Percentiles rank a stretch among this genome's conserved stretches.
These are phyloP conservation scores for Eilema griseolum DNA, from an alignment of 2,888 invertebrate genomes.

Conservation along the genomic window DNA sequence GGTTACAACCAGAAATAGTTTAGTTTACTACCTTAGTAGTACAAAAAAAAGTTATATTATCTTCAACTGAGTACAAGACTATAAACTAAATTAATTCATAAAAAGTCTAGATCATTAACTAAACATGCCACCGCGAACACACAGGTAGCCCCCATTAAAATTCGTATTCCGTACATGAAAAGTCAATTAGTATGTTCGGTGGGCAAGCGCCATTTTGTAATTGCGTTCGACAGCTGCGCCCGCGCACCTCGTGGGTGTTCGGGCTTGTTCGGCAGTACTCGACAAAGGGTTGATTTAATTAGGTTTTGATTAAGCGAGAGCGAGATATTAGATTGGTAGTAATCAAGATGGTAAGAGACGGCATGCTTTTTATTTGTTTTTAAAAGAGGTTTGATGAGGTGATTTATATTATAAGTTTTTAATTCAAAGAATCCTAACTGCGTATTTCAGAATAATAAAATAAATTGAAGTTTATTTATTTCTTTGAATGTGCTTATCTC, in stretches of 20 bases:
- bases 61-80: conserved; percentile 14
- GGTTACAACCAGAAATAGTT: too few relatives aligned
- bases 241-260: conserved; percentile 70
- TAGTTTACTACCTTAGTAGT: background rate
- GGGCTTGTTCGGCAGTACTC: conserved; percentile 25
- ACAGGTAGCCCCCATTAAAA: conserved; percentile 63
- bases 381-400: conserved; percentile 1
- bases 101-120: conserved; percentile 56
- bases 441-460: background rate
- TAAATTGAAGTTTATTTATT: too few relatives aligned
- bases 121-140: conserved; percentile 58
- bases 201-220: conserved; percentile 79
- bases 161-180: conserved; percentile 80
- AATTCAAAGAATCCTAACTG: background rate
- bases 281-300: conserved; percentile 60
- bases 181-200: conserved; percentile 82
- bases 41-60: conserved; percentile 17
- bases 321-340: conserved; percentile 25
- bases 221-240: conserved; percentile 77
- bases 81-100: conserved; percentile 42
- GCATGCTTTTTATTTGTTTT: background rate
- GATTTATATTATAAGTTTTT: background rate
- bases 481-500: background rate
- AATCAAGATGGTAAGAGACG: conserved; percentile 13
- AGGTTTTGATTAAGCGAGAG: conserved; percentile 44